These are phyloP conservation scores for Clarias gariepinus DNA, from an alignment of 2,113 vertebrate species.

Conservation along the genomic window DNA sequence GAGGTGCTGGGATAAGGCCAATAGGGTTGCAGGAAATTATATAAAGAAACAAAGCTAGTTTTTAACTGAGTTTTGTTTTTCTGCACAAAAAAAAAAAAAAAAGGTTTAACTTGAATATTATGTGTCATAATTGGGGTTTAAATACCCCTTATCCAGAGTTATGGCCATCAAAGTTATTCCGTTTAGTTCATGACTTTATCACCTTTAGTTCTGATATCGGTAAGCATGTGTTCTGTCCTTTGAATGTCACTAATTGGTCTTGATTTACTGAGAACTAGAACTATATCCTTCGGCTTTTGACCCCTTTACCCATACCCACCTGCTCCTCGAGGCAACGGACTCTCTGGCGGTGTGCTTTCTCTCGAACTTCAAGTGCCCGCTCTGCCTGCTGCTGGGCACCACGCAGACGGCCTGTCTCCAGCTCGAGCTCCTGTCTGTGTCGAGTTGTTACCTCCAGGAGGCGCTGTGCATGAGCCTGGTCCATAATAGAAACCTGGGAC, in stretches of 20 bases:
- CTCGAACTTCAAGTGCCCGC: conserved; percentile 62
- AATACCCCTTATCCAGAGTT: not conserved
- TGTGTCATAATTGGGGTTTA: not conserved
- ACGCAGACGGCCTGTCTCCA: conserved; percentile 62
- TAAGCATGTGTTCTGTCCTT: not conserved
- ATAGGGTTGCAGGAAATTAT: too few species aligned
- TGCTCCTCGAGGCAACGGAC: conserved; percentile 72
- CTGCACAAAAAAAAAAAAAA: not conserved
- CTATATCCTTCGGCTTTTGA: not conserved
- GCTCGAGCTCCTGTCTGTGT: conserved; percentile 70
- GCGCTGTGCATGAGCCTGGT: conserved; percentile 68
- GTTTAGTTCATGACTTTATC: not conserved
- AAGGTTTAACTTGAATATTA: not conserved
- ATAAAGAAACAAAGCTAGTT: too few species aligned
- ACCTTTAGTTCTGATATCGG: not conserved
- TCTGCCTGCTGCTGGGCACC: conserved; percentile 68
- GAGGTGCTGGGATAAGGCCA: too few species aligned
- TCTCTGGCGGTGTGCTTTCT: conserved; percentile 69
- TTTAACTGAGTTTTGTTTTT: too few species aligned
- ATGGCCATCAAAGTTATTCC: not conserved
- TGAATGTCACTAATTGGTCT: not conserved
- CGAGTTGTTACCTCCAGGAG: conserved; percentile 70
- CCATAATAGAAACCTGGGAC: conserved; percentile 68
- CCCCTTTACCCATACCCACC: conserved; percentile 51
- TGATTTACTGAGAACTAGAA: not conserved